Percentiles rank a stretch among this genome's conserved stretches.
phyloP scores from a whole-genome alignment of 2,113 vertebrate genomes.

The Ptychochromis oligacanthus region DNA sequence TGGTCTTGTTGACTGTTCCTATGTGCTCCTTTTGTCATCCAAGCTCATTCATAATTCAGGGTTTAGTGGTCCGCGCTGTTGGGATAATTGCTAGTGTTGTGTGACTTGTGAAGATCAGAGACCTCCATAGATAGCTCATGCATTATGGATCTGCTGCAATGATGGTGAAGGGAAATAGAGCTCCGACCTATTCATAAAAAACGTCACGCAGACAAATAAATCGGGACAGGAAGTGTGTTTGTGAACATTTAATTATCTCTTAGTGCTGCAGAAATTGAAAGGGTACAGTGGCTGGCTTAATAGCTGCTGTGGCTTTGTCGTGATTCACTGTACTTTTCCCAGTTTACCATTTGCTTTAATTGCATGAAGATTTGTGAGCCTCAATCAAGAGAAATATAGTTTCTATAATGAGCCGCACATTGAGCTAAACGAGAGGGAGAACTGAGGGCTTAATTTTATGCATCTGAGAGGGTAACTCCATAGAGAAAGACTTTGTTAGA shows the following conservation, averaged over 20 bases:
- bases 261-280: conserved; percentile 39
- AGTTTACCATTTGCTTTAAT: conserved; percentile 30
- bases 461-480: neutral
- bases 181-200: conserved; percentile 53
- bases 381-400: neutral
- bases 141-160: conserved; percentile 64
- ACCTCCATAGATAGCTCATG: conserved; percentile 55
- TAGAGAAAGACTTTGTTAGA: neutral
- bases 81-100: conserved; percentile 68
- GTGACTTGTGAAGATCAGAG: conserved; percentile 69
- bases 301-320: conserved; percentile 23
- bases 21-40: conserved; percentile 27
- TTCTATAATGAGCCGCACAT: conserved; percentile 10
- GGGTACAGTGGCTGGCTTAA: conserved; percentile 38
- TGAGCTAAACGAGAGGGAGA: conserved; percentile 15
- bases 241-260: conserved; percentile 64
- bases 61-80: conserved; percentile 42
- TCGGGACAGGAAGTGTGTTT: conserved; percentile 53
- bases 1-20: neutral
- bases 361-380: conserved; percentile 20
- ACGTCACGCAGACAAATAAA: conserved; percentile 29
- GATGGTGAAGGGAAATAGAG: conserved; percentile 9
- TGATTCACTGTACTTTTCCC: conserved; percentile 15
- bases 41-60: conserved; percentile 74
- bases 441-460: conserved; percentile 30